phyloP scores from a whole-genome alignment of 2,797 vertebrate species.

The Echiichthys vipera region DNA sequence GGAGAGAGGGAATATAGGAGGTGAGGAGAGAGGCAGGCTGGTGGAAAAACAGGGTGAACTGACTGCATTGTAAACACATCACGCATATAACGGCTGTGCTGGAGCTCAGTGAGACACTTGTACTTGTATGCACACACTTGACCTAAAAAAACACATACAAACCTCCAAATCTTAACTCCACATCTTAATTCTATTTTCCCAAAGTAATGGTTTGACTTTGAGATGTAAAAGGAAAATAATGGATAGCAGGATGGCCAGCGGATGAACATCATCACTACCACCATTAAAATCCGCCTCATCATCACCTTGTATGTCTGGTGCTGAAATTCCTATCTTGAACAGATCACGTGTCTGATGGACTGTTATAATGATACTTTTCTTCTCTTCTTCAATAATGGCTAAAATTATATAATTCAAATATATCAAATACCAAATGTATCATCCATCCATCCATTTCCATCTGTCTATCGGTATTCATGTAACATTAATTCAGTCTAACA shows the following conservation, averaged over 20 bases:
- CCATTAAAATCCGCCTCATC: too few species aligned
- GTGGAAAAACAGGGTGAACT: constrained; percentile 62
- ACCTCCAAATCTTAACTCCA: too few species aligned
- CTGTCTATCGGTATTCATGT: too few species aligned
- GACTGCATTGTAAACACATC: constrained; percentile 31
- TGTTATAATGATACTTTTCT: too few species aligned
- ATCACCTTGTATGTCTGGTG: neutral
- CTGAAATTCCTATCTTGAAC: neutral
- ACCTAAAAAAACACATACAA: constrained; percentile 2
- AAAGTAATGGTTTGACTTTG: neutral
- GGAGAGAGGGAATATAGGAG: constrained; percentile 4
- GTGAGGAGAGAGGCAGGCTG: constrained; percentile 37
- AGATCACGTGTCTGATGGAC: too few species aligned
- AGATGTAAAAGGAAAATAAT: neutral
- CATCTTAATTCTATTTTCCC: neutral
- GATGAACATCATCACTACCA: neutral
- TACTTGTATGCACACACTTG: neutral
- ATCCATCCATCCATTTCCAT: too few species aligned
- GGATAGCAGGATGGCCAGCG: neutral
- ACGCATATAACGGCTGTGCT: constrained; percentile 23
- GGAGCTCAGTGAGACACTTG: constrained; percentile 41
- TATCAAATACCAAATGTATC: neutral
- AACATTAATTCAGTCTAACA: too few species aligned
- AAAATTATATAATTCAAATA: too few species aligned
- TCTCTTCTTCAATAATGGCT: too few species aligned